Base-by-base conservation (phyloP, 1,140 invertebrate species). In the Homarus americanus region DNA sequence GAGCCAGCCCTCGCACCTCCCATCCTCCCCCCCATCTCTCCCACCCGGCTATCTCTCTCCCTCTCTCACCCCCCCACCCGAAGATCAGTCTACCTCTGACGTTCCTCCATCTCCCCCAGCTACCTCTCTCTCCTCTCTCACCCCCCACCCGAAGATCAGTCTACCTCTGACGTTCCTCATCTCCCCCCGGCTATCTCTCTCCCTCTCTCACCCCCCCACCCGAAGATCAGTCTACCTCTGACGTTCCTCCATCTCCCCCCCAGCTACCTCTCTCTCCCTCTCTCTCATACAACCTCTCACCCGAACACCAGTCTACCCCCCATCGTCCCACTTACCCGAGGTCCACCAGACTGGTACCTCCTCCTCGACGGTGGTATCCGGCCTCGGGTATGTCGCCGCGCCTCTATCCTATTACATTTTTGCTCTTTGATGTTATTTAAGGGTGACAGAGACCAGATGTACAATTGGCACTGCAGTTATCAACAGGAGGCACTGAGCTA, bases 371-470 rank as follows among this genome's bases (percentile, higher is more conserved):
- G n/a, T n/a, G 63, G n/a, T 69, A 82, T 36, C 49, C 49, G 32
- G 15, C 79, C 12, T 78, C 53, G 49, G 36, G 32, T 58, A 82
- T 82, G 53, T 63, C n/a, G 49, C 15, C 20, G 63, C 49, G 32
- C 40, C 34, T 78, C 73, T 20, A 32, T 87, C 75, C 49, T 5
- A 38, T 79, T 87, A 40, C 85, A 76, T 44, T 63, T 87, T 38
- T 66, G 10, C 53, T 40, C 75, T 87, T 87, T 87, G 85, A 87
- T 78, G 85, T 87, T 87, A 87, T 87, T 87, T 87, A 66, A 40
- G 34, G 41, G 2, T 78, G 85, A 78, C 44, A 36, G 4, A 36
- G 15, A 0, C 32, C 44, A 58, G 44, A 66, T 41, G 63, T 9
- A 78, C 85, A 79, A 87, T 78, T 87, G 84, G 85, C 85, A 87